Evolutionary conservation across 2,113 vertebrate species (phyloP).

Genomic region (Mionectes macconnelli): DNA sequence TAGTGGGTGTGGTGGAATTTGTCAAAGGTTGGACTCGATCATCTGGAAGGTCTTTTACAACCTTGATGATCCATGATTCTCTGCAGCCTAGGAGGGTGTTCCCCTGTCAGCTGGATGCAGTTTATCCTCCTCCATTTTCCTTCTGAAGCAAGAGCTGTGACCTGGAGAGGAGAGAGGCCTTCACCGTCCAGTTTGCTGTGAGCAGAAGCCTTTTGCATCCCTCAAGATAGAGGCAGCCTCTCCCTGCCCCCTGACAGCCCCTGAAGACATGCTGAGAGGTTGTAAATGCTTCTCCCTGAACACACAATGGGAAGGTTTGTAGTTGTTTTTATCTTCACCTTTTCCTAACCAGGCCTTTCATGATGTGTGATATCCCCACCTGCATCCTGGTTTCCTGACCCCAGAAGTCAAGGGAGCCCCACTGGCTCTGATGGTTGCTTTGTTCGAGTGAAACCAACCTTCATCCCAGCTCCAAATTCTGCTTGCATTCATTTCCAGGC

Average conservation of each 20-base stretch:
- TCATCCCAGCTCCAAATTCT: not conserved
- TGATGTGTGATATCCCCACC: not conserved
- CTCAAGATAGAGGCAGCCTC: not conserved
- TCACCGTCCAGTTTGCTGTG: not conserved
- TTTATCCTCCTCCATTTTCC: not conserved
- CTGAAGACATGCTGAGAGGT: accelerated
- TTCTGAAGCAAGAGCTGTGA: not conserved
- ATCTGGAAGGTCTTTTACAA: not conserved
- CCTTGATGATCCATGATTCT: not conserved
- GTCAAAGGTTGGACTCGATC: not conserved
- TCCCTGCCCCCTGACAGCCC: not conserved
- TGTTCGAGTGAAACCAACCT: not conserved
- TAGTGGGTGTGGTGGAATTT: not conserved
- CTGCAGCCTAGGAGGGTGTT: not conserved
- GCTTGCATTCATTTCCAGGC: not conserved
- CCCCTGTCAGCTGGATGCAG: not conserved
- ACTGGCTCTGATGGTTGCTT: not conserved
- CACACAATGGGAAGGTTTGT: not conserved
- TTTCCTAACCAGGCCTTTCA: not conserved
- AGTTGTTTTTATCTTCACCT: not conserved
- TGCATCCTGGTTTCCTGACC: not conserved
- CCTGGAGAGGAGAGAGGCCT: not conserved
- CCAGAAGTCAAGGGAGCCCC: not conserved
- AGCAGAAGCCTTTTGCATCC: not conserved
- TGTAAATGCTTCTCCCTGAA: not conserved